Evolutionary conservation across 2,797 vertebrate genomes (phyloP).

Genomic region (Tolypeutes matacus): DNA sequence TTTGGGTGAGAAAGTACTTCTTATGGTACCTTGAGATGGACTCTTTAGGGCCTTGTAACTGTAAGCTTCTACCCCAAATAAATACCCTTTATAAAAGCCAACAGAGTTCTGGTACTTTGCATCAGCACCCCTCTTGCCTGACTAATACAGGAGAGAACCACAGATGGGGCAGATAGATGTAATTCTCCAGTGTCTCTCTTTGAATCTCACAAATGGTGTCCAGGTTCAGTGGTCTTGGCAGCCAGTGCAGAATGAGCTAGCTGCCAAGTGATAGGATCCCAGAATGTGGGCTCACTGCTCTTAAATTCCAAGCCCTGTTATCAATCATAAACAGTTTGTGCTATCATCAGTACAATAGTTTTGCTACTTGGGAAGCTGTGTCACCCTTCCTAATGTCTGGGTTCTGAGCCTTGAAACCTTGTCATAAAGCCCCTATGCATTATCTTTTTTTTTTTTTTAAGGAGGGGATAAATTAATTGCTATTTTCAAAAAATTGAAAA

Average conservation of each 20-base stretch:
- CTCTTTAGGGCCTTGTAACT: too few species aligned
- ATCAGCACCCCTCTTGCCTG: too few species aligned
- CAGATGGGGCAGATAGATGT: not conserved
- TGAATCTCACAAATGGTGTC: not conserved
- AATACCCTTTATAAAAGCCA: too few species aligned
- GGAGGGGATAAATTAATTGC: too few species aligned
- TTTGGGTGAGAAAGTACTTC: too few species aligned
- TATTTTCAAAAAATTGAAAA: too few species aligned
- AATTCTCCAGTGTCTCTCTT: not conserved
- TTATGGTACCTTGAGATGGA: too few species aligned
- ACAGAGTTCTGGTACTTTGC: too few species aligned
- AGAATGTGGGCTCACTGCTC: not conserved
- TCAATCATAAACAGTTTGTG: not conserved
- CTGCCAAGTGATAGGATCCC: not conserved
- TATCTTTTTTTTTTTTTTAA: too few species aligned
- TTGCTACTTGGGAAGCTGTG: not conserved
- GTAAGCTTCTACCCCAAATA: too few species aligned
- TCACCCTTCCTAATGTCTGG: not conserved
- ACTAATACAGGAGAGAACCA: not conserved
- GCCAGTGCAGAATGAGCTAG: not conserved
- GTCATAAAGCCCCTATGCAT: not conserved
- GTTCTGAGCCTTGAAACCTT: slow-evolving; percentile 9
- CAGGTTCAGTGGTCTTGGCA: not conserved
- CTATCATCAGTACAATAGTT: slow-evolving; percentile 7
- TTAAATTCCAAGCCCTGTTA: not conserved